Evolutionary conservation across 2,113 vertebrate species (phyloP).

Genomic region (Otocyon megalotis): DNA sequence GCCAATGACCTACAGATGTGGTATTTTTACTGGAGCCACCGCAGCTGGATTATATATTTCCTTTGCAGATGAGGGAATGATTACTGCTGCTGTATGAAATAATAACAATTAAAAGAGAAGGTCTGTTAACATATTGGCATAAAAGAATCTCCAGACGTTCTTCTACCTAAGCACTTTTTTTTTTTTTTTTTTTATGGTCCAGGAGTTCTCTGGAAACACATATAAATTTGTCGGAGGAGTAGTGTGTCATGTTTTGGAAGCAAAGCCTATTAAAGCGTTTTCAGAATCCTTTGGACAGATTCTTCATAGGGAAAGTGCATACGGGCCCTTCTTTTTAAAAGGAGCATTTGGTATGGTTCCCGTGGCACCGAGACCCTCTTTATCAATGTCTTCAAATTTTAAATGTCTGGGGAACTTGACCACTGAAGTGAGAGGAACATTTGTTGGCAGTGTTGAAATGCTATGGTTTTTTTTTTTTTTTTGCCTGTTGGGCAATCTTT

Average conservation of each 20-base stretch:
- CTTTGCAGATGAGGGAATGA: slow-evolving; percentile 83
- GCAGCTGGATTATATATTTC: slow-evolving; percentile 84
- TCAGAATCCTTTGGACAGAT: slow-evolving; percentile 63
- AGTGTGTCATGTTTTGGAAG: slow-evolving; percentile 70
- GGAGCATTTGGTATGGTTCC: slow-evolving; percentile 11
- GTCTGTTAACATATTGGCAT: slow-evolving; percentile 65
- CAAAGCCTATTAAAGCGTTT: slow-evolving; percentile 53
- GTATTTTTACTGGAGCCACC: slow-evolving; percentile 75
- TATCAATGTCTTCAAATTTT: slow-evolving; percentile 13
- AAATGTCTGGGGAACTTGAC: background rate
- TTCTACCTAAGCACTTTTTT: slow-evolving; percentile 48
- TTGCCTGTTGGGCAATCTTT: slow-evolving; percentile 23
- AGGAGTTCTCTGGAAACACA: slow-evolving; percentile 72
- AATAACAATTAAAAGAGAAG: slow-evolving; percentile 78
- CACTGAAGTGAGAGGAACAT: background rate
- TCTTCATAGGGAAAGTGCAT: slow-evolving; percentile 57
- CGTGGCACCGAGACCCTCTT: background rate
- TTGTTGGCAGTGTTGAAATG: background rate
- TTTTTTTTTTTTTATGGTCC: background rate
- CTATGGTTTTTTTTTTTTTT: background rate
- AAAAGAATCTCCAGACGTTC: slow-evolving; percentile 68
- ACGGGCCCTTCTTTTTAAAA: background rate
- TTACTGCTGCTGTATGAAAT: slow-evolving; percentile 72
- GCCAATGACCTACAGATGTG: slow-evolving; percentile 86
- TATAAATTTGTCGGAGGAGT: slow-evolving; percentile 56